A percentile compares a stretch with the other conserved stretches of the same genome.
phyloP scores from a whole-genome alignment of 2,797 vertebrate species.

The Phoebastria nigripes region DNA sequence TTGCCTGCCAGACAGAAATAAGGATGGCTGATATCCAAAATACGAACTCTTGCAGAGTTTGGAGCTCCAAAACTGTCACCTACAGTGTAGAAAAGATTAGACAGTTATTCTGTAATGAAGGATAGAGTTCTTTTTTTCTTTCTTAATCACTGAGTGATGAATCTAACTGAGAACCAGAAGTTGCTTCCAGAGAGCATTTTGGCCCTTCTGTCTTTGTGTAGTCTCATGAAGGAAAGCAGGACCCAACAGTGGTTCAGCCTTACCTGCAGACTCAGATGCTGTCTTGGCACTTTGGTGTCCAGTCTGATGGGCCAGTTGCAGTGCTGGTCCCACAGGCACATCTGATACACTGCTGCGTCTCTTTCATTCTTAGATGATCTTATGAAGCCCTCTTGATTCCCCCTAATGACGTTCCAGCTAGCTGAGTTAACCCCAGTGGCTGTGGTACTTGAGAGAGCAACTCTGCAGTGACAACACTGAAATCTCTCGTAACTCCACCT shows the following conservation, averaged over 20 bases:
- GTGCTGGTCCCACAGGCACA: slow-evolving; percentile 78
- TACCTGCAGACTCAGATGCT: slow-evolving; percentile 82
- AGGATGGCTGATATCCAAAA: not conserved
- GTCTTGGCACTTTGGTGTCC: slow-evolving; percentile 77
- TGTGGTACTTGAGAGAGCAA: not conserved
- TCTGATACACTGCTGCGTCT: slow-evolving; percentile 74
- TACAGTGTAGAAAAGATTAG: not conserved
- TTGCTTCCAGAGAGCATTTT: slow-evolving; percentile 75
- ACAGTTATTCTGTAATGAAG: not conserved
- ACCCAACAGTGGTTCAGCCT: slow-evolving; percentile 82
- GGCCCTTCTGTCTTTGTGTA: slow-evolving; percentile 64
- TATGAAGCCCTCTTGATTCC: slow-evolving; percentile 67
- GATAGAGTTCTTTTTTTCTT: not conserved
- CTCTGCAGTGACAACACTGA: not conserved
- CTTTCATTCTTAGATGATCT: slow-evolving; percentile 79
- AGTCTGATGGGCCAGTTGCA: slow-evolving; percentile 76
- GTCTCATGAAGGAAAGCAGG: slow-evolving; percentile 84
- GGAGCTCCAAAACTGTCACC: not conserved
- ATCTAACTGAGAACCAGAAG: slow-evolving; percentile 77
- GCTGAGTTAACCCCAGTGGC: not conserved
- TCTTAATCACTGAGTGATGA: slow-evolving; percentile 70
- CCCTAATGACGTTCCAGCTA: not conserved
- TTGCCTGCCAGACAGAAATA: not conserved
- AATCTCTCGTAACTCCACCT: not conserved
- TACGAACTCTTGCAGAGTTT: not conserved